Conservation (phyloP, 2,888 invertebrate genomes). For the Luperina nickerlii region DNA sequence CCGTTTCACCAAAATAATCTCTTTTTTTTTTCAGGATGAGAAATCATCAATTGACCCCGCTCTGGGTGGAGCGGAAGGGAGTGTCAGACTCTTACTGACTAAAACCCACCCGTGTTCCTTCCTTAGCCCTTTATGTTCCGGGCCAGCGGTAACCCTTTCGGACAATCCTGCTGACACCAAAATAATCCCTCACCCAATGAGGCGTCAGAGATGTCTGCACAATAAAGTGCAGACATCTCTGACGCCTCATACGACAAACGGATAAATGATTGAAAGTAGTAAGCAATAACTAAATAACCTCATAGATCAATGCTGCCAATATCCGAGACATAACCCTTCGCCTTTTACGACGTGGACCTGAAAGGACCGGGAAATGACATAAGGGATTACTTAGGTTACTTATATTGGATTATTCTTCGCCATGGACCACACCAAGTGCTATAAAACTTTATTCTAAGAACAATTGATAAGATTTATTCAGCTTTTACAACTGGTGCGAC, state of each 20-base stretch:
- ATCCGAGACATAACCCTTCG: neutral
- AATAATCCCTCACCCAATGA: neutral
- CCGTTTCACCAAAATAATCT: neutral
- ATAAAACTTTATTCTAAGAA: conserved; percentile 43
- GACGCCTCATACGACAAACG: neutral
- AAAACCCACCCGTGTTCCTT: no score
- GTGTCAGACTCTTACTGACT: no score
- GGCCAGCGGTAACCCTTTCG: no score
- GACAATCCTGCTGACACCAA: no score
- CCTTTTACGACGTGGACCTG: conserved; percentile 14
- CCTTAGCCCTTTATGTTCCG: no score
- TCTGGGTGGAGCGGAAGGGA: no score
- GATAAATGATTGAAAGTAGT: conserved; percentile 1
- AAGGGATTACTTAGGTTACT: conserved; percentile 2
- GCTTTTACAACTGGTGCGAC: conserved; percentile 24
- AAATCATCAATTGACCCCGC: no score
- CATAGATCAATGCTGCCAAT: conserved; percentile 31
- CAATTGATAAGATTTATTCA: conserved; percentile 5
- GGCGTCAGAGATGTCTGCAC: no score
- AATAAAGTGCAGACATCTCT: neutral
- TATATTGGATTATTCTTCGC: conserved; percentile 15
- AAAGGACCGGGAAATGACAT: conserved; percentile 20
- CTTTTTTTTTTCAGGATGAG: no score
- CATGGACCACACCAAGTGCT: conserved; percentile 27
- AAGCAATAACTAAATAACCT: conserved; percentile 13